These are phyloP conservation scores for Euthynnus affinis DNA, from an alignment of 2,797 vertebrate genomes.

Conservation along the genomic window DNA sequence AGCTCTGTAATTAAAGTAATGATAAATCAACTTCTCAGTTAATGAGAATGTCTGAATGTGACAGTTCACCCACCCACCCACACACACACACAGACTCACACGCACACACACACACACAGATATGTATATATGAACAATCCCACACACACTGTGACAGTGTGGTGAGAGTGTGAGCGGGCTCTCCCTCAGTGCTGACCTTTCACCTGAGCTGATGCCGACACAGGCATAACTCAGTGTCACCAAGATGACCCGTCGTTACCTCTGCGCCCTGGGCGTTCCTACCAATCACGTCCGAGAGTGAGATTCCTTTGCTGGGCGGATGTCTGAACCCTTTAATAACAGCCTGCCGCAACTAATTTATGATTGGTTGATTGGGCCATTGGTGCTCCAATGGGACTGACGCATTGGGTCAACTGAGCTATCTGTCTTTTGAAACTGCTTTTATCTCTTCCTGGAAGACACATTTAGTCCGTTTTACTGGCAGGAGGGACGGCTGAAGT, in stretches of 20 bases:
- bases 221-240: conserved; percentile 75
- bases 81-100: conserved; percentile 38
- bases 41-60: conserved; percentile 80
- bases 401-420: conserved; percentile 61
- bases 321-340: conserved; percentile 78
- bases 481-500: conserved; percentile 33
- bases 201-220: conserved; percentile 63
- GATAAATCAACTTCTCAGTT: conserved; percentile 81
- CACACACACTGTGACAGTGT: conserved; percentile 23
- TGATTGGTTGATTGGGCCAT: conserved; percentile 77
- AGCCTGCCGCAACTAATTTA: conserved; percentile 75
- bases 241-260: conserved; percentile 76
- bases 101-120: conserved; percentile 33
- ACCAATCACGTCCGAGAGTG: conserved; percentile 67
- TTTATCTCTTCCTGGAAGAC: conserved; percentile 65
- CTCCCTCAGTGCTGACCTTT: conserved; percentile 69
- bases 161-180: conserved; percentile 36
- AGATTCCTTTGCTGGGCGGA: conserved; percentile 72
- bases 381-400: conserved; percentile 46
- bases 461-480: conserved; percentile 10
- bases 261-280: conserved; percentile 69
- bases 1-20: conserved; percentile 76
- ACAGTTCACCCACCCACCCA: conserved; percentile 50
- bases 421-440: conserved; percentile 66
- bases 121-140: conserved; percentile 13